A percentile compares a stretch with the other conserved stretches of the same genome.
These are phyloP conservation scores for Tetragnatha versicolor DNA, from an alignment of 1,140 invertebrate genomes.

Conservation along the genomic window DNA sequence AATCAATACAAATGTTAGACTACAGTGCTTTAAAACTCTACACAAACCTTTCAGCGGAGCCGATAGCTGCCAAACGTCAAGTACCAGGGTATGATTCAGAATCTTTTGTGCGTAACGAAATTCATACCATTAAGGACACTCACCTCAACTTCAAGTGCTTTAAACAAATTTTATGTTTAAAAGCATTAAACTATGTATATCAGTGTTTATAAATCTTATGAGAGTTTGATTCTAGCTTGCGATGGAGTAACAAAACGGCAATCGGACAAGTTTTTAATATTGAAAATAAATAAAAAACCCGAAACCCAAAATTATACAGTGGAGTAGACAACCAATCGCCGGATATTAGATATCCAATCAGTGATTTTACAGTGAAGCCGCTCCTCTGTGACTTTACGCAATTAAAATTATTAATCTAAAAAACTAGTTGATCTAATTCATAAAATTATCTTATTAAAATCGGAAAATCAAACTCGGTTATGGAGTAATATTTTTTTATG, in stretches of 20 bases:
- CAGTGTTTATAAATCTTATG: background rate
- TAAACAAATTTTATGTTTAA: slow-evolving; percentile 8
- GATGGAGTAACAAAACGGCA: slow-evolving; percentile 12
- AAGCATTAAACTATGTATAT: background rate
- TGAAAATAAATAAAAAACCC: slow-evolving; percentile 34
- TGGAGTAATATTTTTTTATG: too few relatives aligned
- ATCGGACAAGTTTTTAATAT: slow-evolving; percentile 17
- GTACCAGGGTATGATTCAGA: background rate
- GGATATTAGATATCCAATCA: slow-evolving; percentile 38
- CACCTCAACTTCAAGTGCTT: slow-evolving; percentile 16
- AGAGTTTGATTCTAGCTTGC: too few relatives aligned
- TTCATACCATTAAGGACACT: slow-evolving; percentile 50
- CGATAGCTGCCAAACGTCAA: too few relatives aligned
- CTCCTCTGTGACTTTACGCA: too few relatives aligned
- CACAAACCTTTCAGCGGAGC: too few relatives aligned
- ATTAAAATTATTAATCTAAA: too few relatives aligned
- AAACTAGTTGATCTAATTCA: too few relatives aligned
- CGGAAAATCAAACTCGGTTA: too few relatives aligned
- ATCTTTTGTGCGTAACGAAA: slow-evolving; percentile 45
- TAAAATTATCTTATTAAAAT: too few relatives aligned
- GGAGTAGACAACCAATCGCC: slow-evolving; percentile 28
- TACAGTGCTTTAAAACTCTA: too few relatives aligned
- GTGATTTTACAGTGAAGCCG: too few relatives aligned
- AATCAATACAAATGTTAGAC: too few relatives aligned
- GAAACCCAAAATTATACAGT: slow-evolving; percentile 21